Base-by-base conservation (phyloP, 1,140 invertebrate species). In the Stenopsyche tienmushanensis region DNA sequence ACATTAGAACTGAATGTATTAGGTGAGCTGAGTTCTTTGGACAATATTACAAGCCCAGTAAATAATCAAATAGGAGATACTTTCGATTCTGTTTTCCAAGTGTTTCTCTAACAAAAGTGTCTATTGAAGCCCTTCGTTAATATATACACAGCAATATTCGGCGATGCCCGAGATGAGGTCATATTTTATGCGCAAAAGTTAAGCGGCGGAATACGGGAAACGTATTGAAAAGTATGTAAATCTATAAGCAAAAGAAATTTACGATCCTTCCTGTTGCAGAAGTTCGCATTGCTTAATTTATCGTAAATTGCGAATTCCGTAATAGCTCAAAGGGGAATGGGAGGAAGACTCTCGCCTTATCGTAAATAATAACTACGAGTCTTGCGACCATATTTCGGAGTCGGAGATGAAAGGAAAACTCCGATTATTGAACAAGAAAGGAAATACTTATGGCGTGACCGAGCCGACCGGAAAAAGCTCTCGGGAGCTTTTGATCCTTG, bases 201-300 rank as follows among this genome's bases (percentile, higher is more conserved):
- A 58, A 58, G 57, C 57, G 55, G 13, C 53, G 53, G 29, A 55
- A 55, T n/a, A 39, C 25, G 29, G 53, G 13, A 24, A 47, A 60
- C 57, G 57, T 60, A 60, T 60, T 60, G 57, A 60, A 60, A 60
- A 60, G 57, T 47, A 60, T 60, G 57, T 47, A 60, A 60, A 60
- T 60, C 57, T 60, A 60, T 60, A 60, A 47, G 42, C 42, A 60
- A 60, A 57, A 60, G 42, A 47, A 60, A 60, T 60, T 60, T 60
- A 60, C 57, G 57, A 60, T 34, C 57, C 42, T 54, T 50, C 62
- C 39, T 25, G 64, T 45, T 65, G 29, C 63, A 69, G 39, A 69
- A 65, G 26, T 69, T 69, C 64, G 52, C 55, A 65, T 69, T 69
- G 67, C 67, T 65, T 69, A 69, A 69, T 69, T 69, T 69, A 69